Percentiles rank a stretch among this genome's conserved stretches.
These are phyloP conservation scores for Enteromius unitaeniatus DNA, from an alignment of 2,797 vertebrate genomes.

Conservation along the genomic window DNA sequence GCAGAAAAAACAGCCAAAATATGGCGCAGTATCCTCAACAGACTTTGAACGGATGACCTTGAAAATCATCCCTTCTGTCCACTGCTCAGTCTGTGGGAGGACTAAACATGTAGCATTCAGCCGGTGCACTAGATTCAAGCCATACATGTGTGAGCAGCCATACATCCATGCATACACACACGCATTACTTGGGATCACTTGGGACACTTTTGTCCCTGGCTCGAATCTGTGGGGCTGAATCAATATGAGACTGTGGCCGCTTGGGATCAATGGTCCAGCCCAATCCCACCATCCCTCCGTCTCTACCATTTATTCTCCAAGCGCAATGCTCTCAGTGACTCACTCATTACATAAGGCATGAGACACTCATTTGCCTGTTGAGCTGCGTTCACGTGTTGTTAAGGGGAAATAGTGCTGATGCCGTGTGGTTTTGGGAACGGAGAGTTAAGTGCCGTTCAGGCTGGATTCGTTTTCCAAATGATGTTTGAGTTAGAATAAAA, in stretches of 20 bases:
- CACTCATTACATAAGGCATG: constrained; percentile 33
- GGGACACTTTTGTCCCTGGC: constrained; percentile 31
- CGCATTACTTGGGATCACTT: constrained; percentile 9
- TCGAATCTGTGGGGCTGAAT: constrained; percentile 21
- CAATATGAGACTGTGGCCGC: not conserved
- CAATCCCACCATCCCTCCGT: not conserved
- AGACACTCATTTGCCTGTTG: constrained; percentile 14
- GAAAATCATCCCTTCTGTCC: constrained; percentile 51
- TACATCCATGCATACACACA: constrained; percentile 17
- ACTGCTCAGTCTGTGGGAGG: constrained; percentile 25
- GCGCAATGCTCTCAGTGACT: not conserved
- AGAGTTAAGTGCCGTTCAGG: not conserved
- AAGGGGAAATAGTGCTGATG: constrained; percentile 19
- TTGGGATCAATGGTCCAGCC: not conserved
- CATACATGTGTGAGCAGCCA: constrained; percentile 47
- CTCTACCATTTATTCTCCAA: constrained; percentile 5
- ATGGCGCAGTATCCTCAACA: constrained; percentile 14
- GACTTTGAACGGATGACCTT: constrained; percentile 40
- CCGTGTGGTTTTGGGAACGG: not conserved
- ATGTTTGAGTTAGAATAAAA: not conserved
- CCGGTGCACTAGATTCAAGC: constrained; percentile 23
- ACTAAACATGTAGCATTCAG: constrained; percentile 24
- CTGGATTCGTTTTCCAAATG: not conserved
- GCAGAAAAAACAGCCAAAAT: constrained; percentile 14
- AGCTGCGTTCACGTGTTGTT: constrained; percentile 14